A percentile compares a stretch with the other conserved stretches of the same genome.
These are phyloP conservation scores for Nomada ruficornis DNA, from an alignment of 2,888 invertebrate species.

Conservation along the genomic window DNA sequence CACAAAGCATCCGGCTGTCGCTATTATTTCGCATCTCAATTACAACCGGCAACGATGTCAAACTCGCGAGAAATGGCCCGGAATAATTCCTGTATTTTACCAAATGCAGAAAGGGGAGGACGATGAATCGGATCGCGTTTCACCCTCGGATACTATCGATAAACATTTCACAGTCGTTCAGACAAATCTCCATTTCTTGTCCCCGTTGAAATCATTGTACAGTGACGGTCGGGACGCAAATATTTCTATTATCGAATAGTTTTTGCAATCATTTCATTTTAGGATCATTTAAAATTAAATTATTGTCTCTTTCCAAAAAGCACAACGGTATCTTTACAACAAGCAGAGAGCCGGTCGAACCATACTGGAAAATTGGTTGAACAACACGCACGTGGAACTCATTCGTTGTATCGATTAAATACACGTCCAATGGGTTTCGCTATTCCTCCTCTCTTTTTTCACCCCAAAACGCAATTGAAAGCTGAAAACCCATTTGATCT, in stretches of 20 bases:
- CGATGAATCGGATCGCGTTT: conserved; percentile 28
- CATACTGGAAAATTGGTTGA: conserved; percentile 38
- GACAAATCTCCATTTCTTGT: background rate
- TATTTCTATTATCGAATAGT: background rate
- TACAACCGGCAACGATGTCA: conserved; percentile 53
- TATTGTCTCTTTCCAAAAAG: background rate
- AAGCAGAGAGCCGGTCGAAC: conserved; percentile 9
- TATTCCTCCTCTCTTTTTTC: background rate
- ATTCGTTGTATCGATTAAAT: conserved; percentile 17
- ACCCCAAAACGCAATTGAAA: background rate
- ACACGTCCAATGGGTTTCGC: background rate
- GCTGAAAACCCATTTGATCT: background rate
- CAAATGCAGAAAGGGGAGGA: conserved; percentile 22
- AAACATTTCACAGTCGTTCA: conserved; percentile 34
- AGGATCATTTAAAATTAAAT: conserved; percentile 49
- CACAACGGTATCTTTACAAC: background rate
- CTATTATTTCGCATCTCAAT: conserved; percentile 67
- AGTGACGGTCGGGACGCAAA: no score
- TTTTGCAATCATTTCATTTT: conserved; percentile 44
- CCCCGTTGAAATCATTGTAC: background rate
- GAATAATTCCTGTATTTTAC: conserved; percentile 61
- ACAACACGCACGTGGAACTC: conserved; percentile 1
- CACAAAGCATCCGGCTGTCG: conserved; percentile 50
- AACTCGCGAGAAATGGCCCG: conserved; percentile 57
- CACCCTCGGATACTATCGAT: conserved; percentile 27